These are phyloP conservation scores for Sphyrna mokarran DNA, from an alignment of 2,113 vertebrate genomes.

Conservation along the genomic window DNA sequence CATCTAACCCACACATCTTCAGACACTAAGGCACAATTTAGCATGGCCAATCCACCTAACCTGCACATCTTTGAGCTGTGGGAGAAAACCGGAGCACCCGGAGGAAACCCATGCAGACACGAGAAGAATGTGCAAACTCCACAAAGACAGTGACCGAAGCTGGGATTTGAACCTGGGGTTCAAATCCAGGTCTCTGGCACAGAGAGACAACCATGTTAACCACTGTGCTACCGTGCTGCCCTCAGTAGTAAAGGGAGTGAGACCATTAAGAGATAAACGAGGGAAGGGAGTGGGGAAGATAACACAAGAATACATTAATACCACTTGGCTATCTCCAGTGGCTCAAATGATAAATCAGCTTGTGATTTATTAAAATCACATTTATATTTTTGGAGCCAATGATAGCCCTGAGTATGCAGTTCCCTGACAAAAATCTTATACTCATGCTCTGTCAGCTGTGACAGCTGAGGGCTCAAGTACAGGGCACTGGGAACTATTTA, in stretches of 20 bases:
- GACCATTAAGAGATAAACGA: background rate
- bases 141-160: no score
- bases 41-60: no score
- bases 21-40: no score
- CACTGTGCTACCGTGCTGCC: no score
- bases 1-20: no score
- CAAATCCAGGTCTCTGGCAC: no score
- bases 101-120: no score
- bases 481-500: background rate
- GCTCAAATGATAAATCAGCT: background rate
- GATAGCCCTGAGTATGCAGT: background rate
- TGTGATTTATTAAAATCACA: background rate
- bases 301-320: background rate
- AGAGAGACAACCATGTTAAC: no score
- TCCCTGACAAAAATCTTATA: background rate
- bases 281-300: background rate
- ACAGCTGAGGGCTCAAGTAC: background rate
- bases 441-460: background rate
- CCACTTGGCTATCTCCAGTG: background rate
- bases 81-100: no score
- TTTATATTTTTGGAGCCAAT: background rate
- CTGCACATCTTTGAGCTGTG: no score
- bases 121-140: no score
- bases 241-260: background rate
- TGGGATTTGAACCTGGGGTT: no score